Base-by-base conservation (phyloP, 2,797 vertebrate genomes). In the Acrocephalus scirpaceus region DNA sequence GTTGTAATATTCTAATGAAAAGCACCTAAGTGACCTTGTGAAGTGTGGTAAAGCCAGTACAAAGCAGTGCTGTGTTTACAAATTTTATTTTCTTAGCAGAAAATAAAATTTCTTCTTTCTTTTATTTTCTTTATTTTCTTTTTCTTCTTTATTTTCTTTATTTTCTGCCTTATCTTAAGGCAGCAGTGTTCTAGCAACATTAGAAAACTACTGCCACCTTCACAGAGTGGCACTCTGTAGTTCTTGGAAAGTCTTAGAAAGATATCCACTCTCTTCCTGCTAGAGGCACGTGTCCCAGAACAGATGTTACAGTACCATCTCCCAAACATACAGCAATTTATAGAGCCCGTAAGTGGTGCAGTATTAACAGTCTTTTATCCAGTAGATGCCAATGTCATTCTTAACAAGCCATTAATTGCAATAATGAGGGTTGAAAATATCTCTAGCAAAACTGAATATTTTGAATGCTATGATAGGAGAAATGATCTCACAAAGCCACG, bases 341-440 rank as follows among this genome's bases (percentile, higher is more conserved):
- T 45, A 77, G 65, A 85, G 66, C 67, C 92, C 32, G 3, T 14
- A 67, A 51, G 51, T 91, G 67, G 6, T 84, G 54, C 60, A 38
- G n/a, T 38, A 61, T 81, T 84, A 84, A 44, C 69, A 71, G 50
- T 22, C 72, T 50, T 78, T 92, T 78, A 81, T 88, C 34, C 66
- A 72, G 25, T 71, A 58, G 54, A 75, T 86, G 50, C 40, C 67
- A 73, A 60, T 71, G n/a, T 72, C 54, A 75, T 56, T 76, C 40
- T 82, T 88, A 71, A 88, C 6, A 81, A 94, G 54, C n/a, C 53
- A 74, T 92, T 91, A 71, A 81, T 84, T 94, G 42, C 32, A 81
- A 34, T 86, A 81, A 80, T 57, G 48, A 89, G 69, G 18, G 44
- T 81, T 93, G 86, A 85, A 92, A 93, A 90, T 86, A 90, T 50